Conservation (phyloP, 2,113 vertebrate genomes). For the Phyllostomus hastatus region DNA sequence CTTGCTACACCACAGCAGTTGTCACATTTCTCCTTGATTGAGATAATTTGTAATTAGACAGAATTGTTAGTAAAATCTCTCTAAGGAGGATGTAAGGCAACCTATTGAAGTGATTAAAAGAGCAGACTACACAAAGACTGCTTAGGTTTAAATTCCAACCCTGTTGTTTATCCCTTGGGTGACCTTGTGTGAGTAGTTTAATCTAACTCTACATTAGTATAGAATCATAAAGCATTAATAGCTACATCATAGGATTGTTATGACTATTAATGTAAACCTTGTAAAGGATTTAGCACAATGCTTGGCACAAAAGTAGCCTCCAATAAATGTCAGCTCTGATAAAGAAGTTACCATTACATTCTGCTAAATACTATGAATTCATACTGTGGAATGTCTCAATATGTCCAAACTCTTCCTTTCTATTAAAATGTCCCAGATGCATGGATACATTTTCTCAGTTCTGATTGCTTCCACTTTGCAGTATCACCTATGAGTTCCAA, state of each 20-base stretch:
- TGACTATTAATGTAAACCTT: neutral
- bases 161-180: neutral
- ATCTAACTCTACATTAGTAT: neutral
- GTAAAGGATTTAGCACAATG: neutral
- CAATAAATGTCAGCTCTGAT: neutral
- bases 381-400: neutral
- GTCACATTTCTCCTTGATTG: neutral
- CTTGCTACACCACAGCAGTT: neutral
- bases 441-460: neutral
- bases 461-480: neutral
- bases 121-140: neutral
- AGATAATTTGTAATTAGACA: neutral
- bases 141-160: neutral
- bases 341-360: neutral
- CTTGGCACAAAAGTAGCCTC: neutral
- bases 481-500: neutral
- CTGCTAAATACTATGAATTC: neutral
- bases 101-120: neutral
- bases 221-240: neutral
- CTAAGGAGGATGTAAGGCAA: neutral
- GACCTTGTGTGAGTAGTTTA: neutral
- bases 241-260: neutral
- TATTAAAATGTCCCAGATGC: neutral
- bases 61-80: neutral
- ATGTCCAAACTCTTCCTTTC: neutral